These are phyloP conservation scores for Rhizomys pruinosus DNA, from an alignment of 2,113 vertebrate species.

Conservation along the genomic window DNA sequence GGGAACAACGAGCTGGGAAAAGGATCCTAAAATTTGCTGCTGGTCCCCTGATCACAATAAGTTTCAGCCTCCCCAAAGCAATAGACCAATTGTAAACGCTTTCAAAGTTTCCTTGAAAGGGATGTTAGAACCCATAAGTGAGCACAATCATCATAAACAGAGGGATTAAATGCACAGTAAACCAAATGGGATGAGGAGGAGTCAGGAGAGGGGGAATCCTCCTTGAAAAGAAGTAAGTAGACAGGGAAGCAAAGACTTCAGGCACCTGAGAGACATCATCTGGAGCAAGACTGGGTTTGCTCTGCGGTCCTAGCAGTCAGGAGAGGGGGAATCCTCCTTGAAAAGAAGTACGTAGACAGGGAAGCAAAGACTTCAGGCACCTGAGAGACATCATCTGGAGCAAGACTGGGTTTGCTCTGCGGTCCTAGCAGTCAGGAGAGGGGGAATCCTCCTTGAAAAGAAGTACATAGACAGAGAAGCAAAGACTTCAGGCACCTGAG, in stretches of 20 bases:
- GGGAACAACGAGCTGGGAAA: too few species aligned
- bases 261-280: too few species aligned
- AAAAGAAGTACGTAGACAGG: not conserved
- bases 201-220: not conserved
- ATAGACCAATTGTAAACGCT: not conserved
- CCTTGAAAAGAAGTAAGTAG: not conserved
- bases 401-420: too few species aligned
- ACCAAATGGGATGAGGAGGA: not conserved
- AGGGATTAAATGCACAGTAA: not conserved
- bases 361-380: too few species aligned
- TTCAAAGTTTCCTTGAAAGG: not conserved
- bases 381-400: too few species aligned
- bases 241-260: too few species aligned
- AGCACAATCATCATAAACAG: not conserved
- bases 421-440: not conserved
- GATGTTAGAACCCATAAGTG: not conserved
- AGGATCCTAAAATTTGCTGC: not conserved
- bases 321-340: not conserved
- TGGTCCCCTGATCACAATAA: not conserved
- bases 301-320: too few species aligned
- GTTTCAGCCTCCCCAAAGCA: slow-evolving; percentile 18
- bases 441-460: not conserved
- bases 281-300: too few species aligned
- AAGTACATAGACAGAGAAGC: not conserved
- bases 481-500: too few species aligned